Evolutionary conservation across 2,888 invertebrate genomes (phyloP).

Genomic region (Mantis religiosa): DNA sequence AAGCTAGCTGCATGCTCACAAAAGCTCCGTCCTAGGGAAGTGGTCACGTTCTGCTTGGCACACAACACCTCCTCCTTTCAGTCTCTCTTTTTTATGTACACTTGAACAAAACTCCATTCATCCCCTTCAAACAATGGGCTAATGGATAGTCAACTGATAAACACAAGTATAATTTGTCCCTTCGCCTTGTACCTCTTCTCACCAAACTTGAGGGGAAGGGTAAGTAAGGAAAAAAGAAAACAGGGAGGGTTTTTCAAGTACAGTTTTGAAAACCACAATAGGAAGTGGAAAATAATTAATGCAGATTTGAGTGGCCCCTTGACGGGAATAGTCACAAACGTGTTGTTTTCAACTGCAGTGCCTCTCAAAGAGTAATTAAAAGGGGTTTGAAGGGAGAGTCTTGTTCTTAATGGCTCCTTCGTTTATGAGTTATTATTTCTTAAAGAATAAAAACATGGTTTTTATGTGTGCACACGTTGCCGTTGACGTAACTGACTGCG

Average conservation of each 20-base stretch:
- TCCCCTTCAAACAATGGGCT: constrained; percentile 5
- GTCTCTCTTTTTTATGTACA: not conserved
- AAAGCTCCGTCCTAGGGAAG: constrained; percentile 9
- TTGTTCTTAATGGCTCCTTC: not conserved
- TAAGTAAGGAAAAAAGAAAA: not conserved
- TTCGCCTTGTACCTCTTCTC: not conserved
- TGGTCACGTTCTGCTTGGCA: constrained; percentile 5
- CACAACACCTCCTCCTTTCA: not conserved
- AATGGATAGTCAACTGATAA: constrained; percentile 1
- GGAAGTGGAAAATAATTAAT: not conserved
- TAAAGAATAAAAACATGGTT: too few relatives aligned
- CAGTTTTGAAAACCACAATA: not conserved
- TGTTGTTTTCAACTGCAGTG: not conserved
- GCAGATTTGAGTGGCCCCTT: not conserved
- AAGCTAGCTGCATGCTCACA: constrained; percentile 16
- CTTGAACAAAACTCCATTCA: constrained; percentile 2
- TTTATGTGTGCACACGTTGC: too few relatives aligned
- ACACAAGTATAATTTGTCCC: not conserved
- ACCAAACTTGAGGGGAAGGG: not conserved
- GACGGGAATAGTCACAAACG: not conserved
- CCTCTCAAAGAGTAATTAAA: not conserved
- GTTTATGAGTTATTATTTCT: too few relatives aligned
- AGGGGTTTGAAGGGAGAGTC: not conserved
- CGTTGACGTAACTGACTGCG: too few relatives aligned
- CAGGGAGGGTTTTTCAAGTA: not conserved